phyloP scores from a whole-genome alignment of 2,888 invertebrate species.

The Apamea epomidion region DNA sequence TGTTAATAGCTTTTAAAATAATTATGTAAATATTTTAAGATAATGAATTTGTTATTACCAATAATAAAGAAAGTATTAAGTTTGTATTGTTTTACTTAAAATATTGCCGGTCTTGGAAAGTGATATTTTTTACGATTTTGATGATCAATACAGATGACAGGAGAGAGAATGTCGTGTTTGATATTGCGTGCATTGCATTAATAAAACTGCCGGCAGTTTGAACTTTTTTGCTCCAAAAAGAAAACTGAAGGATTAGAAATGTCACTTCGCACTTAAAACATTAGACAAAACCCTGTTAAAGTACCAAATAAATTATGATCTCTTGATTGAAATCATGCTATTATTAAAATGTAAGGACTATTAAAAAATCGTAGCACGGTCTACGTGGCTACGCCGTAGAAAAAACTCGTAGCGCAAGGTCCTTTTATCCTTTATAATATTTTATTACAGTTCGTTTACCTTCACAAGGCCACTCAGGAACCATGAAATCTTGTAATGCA shows the following conservation, averaged over 20 bases:
- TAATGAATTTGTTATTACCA: background rate
- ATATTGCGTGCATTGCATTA: background rate
- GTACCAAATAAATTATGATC: background rate
- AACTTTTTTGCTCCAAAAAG: background rate
- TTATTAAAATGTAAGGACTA: background rate
- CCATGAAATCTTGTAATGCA: slow-evolving; percentile 3
- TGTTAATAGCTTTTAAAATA: background rate
- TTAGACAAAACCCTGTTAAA: background rate
- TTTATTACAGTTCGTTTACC: slow-evolving; percentile 34
- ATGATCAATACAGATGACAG: background rate
- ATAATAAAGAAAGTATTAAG: too few species aligned
- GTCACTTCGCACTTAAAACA: background rate
- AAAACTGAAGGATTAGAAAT: background rate
- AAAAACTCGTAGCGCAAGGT: slow-evolving; percentile 8
- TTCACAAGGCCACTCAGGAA: slow-evolving; percentile 17
- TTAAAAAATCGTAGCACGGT: background rate
- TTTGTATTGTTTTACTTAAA: background rate
- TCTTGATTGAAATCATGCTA: background rate
- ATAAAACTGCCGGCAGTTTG: background rate
- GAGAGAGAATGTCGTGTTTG: slow-evolving; percentile 3
- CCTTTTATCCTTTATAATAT: background rate
- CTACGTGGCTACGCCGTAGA: slow-evolving; percentile 9
- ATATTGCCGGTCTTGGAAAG: background rate
- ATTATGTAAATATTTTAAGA: background rate
- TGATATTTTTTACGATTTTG: background rate